Base-by-base conservation (phyloP, 92 coral and sea anemone species). In the Pocillopora meandrina region DNA sequence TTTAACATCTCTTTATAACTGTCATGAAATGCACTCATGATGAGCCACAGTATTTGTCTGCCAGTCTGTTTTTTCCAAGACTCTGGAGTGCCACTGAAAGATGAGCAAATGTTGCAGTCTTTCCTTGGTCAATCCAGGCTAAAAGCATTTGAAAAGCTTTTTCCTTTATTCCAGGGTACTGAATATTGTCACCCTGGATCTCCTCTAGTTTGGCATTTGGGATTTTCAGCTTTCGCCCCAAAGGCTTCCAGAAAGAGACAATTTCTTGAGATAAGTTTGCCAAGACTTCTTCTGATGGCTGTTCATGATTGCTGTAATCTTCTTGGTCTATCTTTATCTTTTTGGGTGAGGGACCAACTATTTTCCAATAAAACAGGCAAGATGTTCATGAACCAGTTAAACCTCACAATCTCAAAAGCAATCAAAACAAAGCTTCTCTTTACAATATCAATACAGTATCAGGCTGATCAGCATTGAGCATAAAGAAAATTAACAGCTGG, bases 131-230 rank as follows among this genome's bases (percentile, higher is more conserved):
- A 33, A 76, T 79, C 98, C 99, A 97, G 33, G 82, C 92, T 65
- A 91, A 70, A 9, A 97, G 76, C 92, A 97, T 87, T 74, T 90
- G 97, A 72, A 68, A 90, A 57, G 95, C 94, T 76, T 97, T 89
- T 52, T 97, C 99, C 33, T 80, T 77, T n/a, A 92, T 80, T 12
- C 89, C 91, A 14, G 65, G 83, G 62, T 89, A 91, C 63, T 91
- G 91, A 7, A 91, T 64, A 72, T 94, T 78, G 79, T 97, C 99
- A 20, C 84, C 73, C 19, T 90, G 83, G 13, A 97, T 91, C 62
- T 92, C 98, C 52, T 91, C 91, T 1, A 97, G 84, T 82, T 76
- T 91, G 72, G 83, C 89, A 52, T 88, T 90, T 20, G 86, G 76
- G 52, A 97, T 81, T 66, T 83, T 86, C 34, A 97, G 84, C 62